phyloP scores from a whole-genome alignment of 1,140 invertebrate species.

The Trypoxylus dichotomus region DNA sequence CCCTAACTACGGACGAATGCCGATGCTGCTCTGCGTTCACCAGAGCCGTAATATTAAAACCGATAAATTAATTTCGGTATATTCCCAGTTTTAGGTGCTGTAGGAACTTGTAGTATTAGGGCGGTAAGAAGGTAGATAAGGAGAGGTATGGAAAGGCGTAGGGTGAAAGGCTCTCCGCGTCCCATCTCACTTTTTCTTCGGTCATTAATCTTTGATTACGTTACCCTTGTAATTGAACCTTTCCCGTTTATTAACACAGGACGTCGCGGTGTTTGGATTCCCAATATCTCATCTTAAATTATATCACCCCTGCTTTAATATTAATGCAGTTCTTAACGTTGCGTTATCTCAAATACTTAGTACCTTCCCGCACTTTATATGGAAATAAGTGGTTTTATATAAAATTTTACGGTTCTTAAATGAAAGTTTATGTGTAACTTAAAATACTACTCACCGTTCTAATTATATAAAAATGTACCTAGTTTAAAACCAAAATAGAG shows the following conservation, averaged over 20 bases:
- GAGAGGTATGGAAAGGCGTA: not conserved
- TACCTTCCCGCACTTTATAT: not conserved
- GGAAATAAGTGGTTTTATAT: not conserved
- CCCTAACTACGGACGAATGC: not conserved
- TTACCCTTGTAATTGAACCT: slow-evolving; percentile 11
- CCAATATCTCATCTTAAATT: not conserved
- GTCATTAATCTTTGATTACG: slow-evolving; percentile 7
- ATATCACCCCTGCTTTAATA: not conserved
- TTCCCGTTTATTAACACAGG: not conserved
- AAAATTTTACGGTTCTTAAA: no score
- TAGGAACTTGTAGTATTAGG: no score
- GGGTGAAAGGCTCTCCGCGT: not conserved
- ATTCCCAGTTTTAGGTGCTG: not conserved
- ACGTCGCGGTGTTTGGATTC: not conserved
- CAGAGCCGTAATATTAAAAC: not conserved
- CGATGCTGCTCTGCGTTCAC: not conserved
- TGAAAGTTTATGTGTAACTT: no score
- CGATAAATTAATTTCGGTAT: slow-evolving; percentile 6
- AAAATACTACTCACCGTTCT: no score
- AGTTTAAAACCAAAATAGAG: no score
- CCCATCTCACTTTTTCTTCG: slow-evolving; percentile 3
- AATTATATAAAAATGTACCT: no score
- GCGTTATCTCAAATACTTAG: not conserved
- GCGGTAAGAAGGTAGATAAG: not conserved
- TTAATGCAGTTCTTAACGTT: not conserved